These are phyloP conservation scores for Meteorus sp. DNA, from an alignment of 1,140 invertebrate genomes.

Conservation along the genomic window DNA sequence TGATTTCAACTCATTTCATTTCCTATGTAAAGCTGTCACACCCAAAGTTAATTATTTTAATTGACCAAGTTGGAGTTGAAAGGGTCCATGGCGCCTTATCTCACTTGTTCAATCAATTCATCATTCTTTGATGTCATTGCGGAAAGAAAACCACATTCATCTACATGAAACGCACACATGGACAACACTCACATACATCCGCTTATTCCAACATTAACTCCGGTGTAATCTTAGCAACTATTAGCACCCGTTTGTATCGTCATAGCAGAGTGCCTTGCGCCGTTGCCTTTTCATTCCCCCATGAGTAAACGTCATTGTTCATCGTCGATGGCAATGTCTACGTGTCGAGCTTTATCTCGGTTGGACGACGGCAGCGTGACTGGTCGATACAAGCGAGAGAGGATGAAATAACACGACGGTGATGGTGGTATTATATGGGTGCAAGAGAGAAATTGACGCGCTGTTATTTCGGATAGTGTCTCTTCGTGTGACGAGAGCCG, in stretches of 20 bases:
- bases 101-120: no score
- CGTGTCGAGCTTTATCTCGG: neutral
- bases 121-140: no score
- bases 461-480: constrained; percentile 19
- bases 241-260: constrained; percentile 1
- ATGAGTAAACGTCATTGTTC: constrained; percentile 12
- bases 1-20: no score
- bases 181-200: no score
- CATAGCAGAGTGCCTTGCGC: neutral
- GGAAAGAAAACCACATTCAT: no score
- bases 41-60: no score
- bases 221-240: constrained; percentile 5
- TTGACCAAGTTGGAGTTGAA: no score
- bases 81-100: no score
- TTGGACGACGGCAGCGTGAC: neutral
- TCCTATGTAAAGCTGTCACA: no score
- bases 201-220: no score
- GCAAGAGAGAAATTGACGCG: neutral
- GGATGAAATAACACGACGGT: neutral
- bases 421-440: neutral
- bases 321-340: neutral
- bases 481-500: constrained; percentile 14
- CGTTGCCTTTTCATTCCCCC: neutral
- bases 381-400: constrained; percentile 11
- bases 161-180: no score